A percentile compares a stretch with the other conserved stretches of the same genome.
Evolutionary conservation across 2,113 vertebrate genomes (phyloP).

Genomic region (Megalops atlanticus): DNA sequence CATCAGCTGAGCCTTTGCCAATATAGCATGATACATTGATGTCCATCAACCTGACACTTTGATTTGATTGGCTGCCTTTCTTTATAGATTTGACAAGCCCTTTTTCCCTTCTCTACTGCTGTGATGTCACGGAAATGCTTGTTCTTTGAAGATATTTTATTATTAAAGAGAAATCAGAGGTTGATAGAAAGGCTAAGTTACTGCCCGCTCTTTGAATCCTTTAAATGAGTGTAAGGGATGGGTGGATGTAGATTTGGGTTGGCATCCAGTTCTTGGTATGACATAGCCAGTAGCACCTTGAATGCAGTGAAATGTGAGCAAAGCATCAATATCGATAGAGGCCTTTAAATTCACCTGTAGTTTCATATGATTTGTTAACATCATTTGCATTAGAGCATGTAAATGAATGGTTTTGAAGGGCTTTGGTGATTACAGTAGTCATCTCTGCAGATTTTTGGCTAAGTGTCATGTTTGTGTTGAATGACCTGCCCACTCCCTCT

Average conservation of each 20-base stretch:
- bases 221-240: not conserved
- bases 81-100: not conserved
- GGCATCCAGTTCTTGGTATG: not conserved
- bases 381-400: not conserved
- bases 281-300: no score
- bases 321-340: no score
- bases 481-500: not conserved
- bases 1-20: not conserved
- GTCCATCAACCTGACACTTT: not conserved
- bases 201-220: not conserved
- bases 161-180: not conserved
- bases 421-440: not conserved
- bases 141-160: no score
- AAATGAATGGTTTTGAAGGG: not conserved
- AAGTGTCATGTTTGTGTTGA: not conserved
- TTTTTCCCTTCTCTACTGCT: not conserved
- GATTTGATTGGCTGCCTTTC: slow-evolving; percentile 1
- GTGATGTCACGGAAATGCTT: no score
- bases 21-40: not conserved
- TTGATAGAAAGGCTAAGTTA: not conserved
- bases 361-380: not conserved
- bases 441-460: not conserved
- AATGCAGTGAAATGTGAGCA: no score
- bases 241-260: not conserved
- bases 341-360: no score